Evolutionary conservation across 2,888 invertebrate species (phyloP).

Genomic region (Muschampia plurimacula): DNA sequence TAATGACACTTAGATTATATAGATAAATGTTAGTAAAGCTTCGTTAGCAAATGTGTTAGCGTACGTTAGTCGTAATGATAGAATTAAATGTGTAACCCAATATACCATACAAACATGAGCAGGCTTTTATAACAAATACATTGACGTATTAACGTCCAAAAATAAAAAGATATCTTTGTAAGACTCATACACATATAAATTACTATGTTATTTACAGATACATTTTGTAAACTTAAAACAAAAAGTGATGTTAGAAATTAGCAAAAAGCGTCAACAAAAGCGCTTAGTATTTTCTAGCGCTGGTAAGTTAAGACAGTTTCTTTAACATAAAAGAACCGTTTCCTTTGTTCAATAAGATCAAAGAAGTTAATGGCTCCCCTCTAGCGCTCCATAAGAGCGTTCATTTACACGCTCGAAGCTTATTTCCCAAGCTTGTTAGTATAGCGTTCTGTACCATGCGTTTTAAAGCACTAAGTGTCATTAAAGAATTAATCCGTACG

Average conservation of each 20-base stretch:
- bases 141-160: no score
- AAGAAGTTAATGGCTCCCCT: conserved; percentile 16
- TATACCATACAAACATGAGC: not conserved
- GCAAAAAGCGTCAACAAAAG: not conserved
- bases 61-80: not conserved
- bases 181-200: no score
- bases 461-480: conserved; percentile 27
- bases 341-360: conserved; percentile 11
- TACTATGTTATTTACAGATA: not conserved
- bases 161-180: no score
- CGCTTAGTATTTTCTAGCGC: conserved; percentile 5
- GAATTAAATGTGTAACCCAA: not conserved
- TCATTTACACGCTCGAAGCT: conserved; percentile 4
- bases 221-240: not conserved
- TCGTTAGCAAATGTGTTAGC: conserved; percentile 20
- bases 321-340: conserved; percentile 24
- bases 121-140: not conserved
- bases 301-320: conserved; percentile 24
- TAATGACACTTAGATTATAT: conserved; percentile 42
- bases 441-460: conserved; percentile 4
- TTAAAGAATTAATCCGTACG: conserved; percentile 30
- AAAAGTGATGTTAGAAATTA: not conserved
- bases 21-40: conserved; percentile 8
- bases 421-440: conserved; percentile 21
- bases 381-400: not conserved